These are phyloP conservation scores for Paracentrotus lividus DNA, from an alignment of 53 echinoderm and acorn worm species.

Conservation along the genomic window DNA sequence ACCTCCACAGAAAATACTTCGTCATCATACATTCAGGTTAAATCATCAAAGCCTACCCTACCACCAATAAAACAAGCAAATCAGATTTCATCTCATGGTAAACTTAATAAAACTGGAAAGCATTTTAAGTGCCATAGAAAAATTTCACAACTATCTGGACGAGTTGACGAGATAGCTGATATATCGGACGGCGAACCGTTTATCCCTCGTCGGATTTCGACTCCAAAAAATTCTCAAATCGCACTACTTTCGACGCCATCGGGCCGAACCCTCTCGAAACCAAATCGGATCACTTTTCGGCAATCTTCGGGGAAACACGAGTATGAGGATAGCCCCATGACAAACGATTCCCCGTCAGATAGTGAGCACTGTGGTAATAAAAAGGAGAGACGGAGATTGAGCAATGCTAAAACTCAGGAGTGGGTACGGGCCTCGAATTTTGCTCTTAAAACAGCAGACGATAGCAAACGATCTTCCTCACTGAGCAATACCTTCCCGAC, in stretches of 20 bases:
- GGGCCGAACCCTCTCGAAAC: neutral
- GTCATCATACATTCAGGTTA: neutral
- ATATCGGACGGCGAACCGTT: neutral
- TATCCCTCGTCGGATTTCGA: constrained; percentile 1
- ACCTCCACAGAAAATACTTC: neutral
- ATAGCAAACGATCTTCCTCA: neutral
- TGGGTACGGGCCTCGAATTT: constrained; percentile 18
- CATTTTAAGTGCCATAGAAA: neutral
- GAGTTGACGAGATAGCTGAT: neutral
- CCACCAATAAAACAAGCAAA: neutral
- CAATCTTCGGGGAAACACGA: neutral
- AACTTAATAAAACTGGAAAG: neutral
- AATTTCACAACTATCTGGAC: neutral
- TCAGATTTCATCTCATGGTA: neutral
- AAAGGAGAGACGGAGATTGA: neutral
- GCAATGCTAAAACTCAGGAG: neutral
- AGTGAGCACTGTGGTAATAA: neutral
- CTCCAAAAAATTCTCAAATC: neutral
- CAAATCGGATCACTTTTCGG: neutral
- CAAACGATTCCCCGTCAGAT: neutral
- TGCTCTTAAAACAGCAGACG: neutral
- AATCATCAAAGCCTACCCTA: neutral
- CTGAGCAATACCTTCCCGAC: neutral
- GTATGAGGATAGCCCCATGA: neutral
- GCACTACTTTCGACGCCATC: neutral